Base-by-base conservation (phyloP, 2,797 vertebrate species). In the Eidolon dupreanum region DNA sequence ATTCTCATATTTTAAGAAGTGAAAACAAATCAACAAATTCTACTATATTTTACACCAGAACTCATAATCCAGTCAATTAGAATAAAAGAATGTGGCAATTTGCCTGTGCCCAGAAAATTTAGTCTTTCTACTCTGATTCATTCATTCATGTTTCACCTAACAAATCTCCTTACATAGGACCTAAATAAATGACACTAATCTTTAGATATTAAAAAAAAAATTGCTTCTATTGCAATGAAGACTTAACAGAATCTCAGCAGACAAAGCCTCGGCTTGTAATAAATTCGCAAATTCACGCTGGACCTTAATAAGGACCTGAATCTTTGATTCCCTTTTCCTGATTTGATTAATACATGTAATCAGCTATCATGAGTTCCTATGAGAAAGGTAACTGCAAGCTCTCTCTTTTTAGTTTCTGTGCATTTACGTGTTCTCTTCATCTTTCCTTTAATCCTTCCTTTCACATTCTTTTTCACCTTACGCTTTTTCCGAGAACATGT, bases 231-330 rank as follows among this genome's bases (percentile, higher is more conserved):
- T 88, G 8, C 38, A 93, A 20, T 86, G 49, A 94, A 88, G 77
- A 79, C 31, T 36, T 59, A 86, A 86, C 59, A 51, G 57, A 93
- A 75, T 90, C 53, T 93, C 41, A 94, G 49, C 46, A 92, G 17
- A 63, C 20, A 82, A 70, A 73, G 5, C 6, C 28, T 86, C 63
- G 70, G n/a, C 22, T 71, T 91, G 46, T 5, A 49, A 5, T 49
- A 49, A 49, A 49, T 49, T 49, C 5, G 15, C 49, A 49, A 16
- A 49, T 49, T 49, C 49, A 68, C 36, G 26, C 1, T 86, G 51
- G 28, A 82, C 6, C 26, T 65, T 86, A 26, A 93, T 3, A 15
- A 2, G 2, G n/a, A 57, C 8, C 0, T 19, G 28, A 26, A 43
- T 51, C 15, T 53, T 79, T 71, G 19, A 43, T 79, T 91, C 9